phyloP scores from a whole-genome alignment of 2,113 vertebrate species.

The Panthera tigris region DNA sequence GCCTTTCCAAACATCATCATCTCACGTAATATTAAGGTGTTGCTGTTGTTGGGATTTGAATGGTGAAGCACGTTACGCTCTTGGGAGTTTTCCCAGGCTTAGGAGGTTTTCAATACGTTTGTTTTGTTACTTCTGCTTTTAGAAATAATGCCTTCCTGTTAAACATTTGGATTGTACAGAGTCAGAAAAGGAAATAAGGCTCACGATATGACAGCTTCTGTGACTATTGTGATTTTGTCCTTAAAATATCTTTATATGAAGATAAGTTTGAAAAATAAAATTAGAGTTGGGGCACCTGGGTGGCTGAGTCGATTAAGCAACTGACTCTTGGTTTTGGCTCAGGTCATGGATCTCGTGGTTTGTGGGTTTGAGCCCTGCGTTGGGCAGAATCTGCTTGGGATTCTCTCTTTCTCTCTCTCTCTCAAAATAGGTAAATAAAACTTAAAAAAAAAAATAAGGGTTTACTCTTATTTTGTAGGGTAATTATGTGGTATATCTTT shows the following conservation, averaged over 20 bases:
- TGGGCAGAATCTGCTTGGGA: too few relatives aligned
- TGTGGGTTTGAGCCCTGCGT: too few relatives aligned
- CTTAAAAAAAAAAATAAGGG: neutral
- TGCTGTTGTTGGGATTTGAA: rapidly evolving
- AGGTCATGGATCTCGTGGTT: too few relatives aligned
- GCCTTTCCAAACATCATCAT: rapidly evolving
- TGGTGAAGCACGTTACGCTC: rapidly evolving
- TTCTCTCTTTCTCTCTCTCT: too few relatives aligned
- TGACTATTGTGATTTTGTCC: too few relatives aligned
- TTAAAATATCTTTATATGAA: neutral
- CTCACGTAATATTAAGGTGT: rapidly evolving
- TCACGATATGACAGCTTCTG: rapidly evolving
- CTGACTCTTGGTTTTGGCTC: too few relatives aligned
- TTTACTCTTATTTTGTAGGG: neutral
- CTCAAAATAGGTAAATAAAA: too few relatives aligned
- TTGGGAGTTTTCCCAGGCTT: rapidly evolving
- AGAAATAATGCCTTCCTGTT: rapidly evolving
- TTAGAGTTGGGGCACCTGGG: too few relatives aligned
- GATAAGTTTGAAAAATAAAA: neutral
- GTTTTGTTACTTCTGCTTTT: neutral
- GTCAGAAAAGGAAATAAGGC: neutral
- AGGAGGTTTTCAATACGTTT: rapidly evolving
- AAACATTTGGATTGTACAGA: neutral
- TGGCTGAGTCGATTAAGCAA: too few relatives aligned
- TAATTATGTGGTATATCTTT: neutral